phyloP scores from a whole-genome alignment of 2,888 invertebrate species.

The Athalia cordata region DNA sequence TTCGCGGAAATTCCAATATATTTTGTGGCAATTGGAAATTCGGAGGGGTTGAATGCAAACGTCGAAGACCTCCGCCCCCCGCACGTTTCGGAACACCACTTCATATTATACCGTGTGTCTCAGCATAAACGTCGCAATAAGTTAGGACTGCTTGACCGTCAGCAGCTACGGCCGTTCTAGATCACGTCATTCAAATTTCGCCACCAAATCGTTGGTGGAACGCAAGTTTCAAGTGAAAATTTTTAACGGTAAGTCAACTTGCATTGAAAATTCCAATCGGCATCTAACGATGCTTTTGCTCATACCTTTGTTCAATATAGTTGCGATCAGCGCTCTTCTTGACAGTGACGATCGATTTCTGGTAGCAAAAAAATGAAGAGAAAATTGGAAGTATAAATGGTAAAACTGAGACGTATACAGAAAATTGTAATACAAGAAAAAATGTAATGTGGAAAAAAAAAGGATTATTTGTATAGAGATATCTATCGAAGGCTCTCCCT shows the following conservation, averaged over 20 bases:
- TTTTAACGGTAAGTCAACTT: too few species aligned
- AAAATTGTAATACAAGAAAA: neutral
- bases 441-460: neutral
- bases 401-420: neutral
- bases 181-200: too few species aligned
- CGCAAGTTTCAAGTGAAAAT: too few species aligned
- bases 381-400: neutral
- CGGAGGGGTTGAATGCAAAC: neutral
- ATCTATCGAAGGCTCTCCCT: neutral
- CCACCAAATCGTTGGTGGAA: too few species aligned
- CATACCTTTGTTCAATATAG: too few species aligned
- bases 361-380: neutral
- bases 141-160: too few species aligned
- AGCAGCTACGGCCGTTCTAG: too few species aligned
- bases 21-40: conserved; percentile 60
- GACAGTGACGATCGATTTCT: too few species aligned
- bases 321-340: too few species aligned
- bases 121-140: too few species aligned
- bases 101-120: neutral
- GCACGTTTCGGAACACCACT: neutral
- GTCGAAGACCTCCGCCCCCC: neutral
- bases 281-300: too few species aligned
- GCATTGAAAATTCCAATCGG: too few species aligned
- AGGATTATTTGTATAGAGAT: neutral
- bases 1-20: conserved; percentile 59